Percentiles rank a stretch among this genome's conserved stretches.
phyloP scores from a whole-genome alignment of 2,888 invertebrate genomes.

The Philaethria dido region DNA sequence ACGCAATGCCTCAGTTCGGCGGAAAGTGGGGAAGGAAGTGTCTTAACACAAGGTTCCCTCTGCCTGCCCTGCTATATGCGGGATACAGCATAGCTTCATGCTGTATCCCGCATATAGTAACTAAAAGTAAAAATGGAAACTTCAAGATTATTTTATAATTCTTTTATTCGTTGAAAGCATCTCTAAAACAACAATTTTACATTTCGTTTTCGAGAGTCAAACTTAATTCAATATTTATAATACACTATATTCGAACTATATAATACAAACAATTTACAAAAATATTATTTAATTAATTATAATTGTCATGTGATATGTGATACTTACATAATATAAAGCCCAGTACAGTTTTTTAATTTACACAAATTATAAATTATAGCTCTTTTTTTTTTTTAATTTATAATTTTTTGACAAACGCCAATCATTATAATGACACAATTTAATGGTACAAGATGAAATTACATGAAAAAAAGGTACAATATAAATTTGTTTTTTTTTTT shows the following conservation, averaged over 20 bases:
- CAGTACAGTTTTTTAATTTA: conserved; percentile 18
- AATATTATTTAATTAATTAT: conserved; percentile 28
- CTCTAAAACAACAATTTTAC: conserved; percentile 59
- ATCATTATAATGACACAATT: not conserved
- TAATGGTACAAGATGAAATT: not conserved
- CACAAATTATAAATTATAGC: not conserved
- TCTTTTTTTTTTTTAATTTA: not conserved
- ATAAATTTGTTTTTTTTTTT: not conserved
- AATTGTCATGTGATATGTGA: conserved; percentile 76
- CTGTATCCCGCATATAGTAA: too few species aligned
- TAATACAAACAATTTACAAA: conserved; percentile 79
- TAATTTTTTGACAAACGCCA: not conserved
- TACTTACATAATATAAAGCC: conserved; percentile 49
- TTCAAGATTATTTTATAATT: conserved; percentile 51
- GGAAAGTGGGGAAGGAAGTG: too few species aligned
- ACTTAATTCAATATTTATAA: conserved; percentile 60
- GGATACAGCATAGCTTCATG: too few species aligned
- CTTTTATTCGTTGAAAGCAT: conserved; percentile 61
- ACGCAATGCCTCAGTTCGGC: too few species aligned
- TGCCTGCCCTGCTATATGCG: too few species aligned
- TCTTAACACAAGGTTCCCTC: too few species aligned
- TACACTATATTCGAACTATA: conserved; percentile 72
- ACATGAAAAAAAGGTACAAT: not conserved
- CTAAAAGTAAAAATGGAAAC: too few species aligned
- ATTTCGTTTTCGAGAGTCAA: conserved; percentile 62